Conservation (phyloP, 2,888 invertebrate species). For the Eristalis tenax region DNA sequence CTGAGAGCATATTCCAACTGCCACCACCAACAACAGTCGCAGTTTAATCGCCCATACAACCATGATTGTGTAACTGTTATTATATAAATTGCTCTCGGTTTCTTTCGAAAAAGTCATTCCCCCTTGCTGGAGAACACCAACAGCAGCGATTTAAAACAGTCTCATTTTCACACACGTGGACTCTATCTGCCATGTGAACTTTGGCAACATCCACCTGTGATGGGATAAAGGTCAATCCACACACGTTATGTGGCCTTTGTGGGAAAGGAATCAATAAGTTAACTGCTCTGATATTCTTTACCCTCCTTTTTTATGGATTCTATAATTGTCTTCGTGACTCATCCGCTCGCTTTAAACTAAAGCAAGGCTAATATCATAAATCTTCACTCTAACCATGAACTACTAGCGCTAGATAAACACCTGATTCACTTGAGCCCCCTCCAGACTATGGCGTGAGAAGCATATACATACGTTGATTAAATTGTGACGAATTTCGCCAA, state of each 20-base stretch:
- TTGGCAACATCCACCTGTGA: conserved; percentile 2
- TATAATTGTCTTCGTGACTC: neutral
- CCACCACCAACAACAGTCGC: neutral
- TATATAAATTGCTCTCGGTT: neutral
- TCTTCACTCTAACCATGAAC: neutral
- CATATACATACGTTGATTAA: neutral
- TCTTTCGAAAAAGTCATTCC: neutral
- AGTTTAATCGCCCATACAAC: neutral
- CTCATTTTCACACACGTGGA: neutral
- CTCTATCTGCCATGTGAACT: conserved; percentile 9
- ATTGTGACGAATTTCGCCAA: conserved; percentile 4
- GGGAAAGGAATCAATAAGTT: conserved; percentile 3
- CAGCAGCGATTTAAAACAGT: neutral
- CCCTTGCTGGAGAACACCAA: no score
- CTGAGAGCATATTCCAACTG: neutral
- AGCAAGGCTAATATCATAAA: neutral
- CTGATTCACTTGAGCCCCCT: neutral
- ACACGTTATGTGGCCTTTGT: conserved; percentile 3
- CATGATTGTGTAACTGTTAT: neutral
- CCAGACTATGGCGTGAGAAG: neutral
- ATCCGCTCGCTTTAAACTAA: neutral
- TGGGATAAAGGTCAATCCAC: conserved; percentile 1
- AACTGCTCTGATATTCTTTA: neutral
- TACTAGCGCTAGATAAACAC: neutral
- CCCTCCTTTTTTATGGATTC: neutral